These are phyloP conservation scores for Dascyllus trimaculatus DNA, from an alignment of 2,113 vertebrate species.

Conservation along the genomic window DNA sequence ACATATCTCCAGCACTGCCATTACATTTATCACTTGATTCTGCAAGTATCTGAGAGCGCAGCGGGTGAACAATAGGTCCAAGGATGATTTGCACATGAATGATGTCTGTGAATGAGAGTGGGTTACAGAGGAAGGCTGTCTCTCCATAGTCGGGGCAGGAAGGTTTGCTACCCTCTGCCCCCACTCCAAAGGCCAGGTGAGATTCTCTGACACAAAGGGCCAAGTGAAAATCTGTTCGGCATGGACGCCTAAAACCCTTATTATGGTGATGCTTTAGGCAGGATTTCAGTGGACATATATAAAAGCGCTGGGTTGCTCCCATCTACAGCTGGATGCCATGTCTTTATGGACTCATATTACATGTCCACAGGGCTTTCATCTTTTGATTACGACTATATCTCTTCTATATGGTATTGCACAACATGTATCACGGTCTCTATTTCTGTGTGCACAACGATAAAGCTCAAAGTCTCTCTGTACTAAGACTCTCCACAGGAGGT, in stretches of 20 bases:
- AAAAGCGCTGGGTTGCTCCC: slow-evolving; percentile 41
- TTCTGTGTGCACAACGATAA: not conserved
- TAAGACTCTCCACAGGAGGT: not conserved
- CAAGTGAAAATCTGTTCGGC: slow-evolving; percentile 74
- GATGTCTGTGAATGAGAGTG: slow-evolving; percentile 82
- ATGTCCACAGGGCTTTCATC: slow-evolving; percentile 56
- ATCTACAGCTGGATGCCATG: slow-evolving; percentile 29
- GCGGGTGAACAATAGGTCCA: slow-evolving; percentile 74
- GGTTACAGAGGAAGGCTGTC: slow-evolving; percentile 81
- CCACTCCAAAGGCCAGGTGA: slow-evolving; percentile 84
- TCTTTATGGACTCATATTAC: slow-evolving; percentile 40
- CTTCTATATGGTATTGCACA: slow-evolving; percentile 1
- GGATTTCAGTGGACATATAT: slow-evolving; percentile 46
- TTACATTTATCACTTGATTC: slow-evolving; percentile 82
- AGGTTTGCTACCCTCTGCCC: slow-evolving; percentile 76
- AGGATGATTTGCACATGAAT: slow-evolving; percentile 87
- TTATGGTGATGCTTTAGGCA: slow-evolving; percentile 66
- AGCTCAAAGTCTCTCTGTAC: not conserved
- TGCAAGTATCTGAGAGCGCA: slow-evolving; percentile 80
- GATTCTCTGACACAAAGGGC: slow-evolving; percentile 81
- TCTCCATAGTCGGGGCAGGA: slow-evolving; percentile 71
- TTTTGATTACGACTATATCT: slow-evolving; percentile 32
- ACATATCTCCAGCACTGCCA: slow-evolving; percentile 64
- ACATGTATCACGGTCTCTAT: not conserved
- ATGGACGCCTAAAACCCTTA: slow-evolving; percentile 66